Percentiles rank a stretch among this genome's conserved stretches.
phyloP scores from a whole-genome alignment of 2,113 vertebrate species.

The Garra rufa region DNA sequence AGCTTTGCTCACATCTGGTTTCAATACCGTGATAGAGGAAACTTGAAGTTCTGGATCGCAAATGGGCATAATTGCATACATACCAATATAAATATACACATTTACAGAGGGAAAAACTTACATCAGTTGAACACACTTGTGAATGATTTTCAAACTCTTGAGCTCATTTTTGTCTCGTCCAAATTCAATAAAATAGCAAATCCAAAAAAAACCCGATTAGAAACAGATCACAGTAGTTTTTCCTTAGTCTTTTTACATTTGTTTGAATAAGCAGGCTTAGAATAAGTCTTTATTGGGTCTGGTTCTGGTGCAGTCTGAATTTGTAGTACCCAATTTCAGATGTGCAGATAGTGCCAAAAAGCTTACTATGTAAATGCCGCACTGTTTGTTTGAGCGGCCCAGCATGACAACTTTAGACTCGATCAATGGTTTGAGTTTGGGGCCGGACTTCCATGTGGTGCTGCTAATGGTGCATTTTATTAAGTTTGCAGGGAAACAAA shows the following conservation, averaged over 20 bases:
- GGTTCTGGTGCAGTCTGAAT: not conserved
- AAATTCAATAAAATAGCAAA: constrained; percentile 35
- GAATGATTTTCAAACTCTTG: constrained; percentile 26
- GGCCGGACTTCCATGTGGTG: not conserved
- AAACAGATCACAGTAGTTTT: constrained; percentile 30
- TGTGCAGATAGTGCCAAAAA: not conserved
- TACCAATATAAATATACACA: constrained; percentile 40
- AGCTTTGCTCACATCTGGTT: constrained; percentile 50
- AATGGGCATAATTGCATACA: constrained; percentile 28
- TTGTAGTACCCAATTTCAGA: not conserved
- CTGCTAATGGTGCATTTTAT: not conserved
- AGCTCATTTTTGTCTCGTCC: constrained; percentile 44
- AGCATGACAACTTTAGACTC: not conserved
- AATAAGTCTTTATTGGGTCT: not conserved
- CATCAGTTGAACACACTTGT: constrained; percentile 34
- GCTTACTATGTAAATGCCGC: not conserved
- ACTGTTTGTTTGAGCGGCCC: not conserved
- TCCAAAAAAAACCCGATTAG: constrained; percentile 12
- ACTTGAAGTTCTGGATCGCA: constrained; percentile 38
- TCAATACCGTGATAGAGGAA: constrained; percentile 47
- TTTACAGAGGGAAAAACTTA: constrained; percentile 35
- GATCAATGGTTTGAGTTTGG: not conserved
- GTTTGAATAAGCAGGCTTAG: not conserved
- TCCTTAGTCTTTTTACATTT: constrained; percentile 11
- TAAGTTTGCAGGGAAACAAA: not conserved